phyloP scores from a whole-genome alignment of 2,888 invertebrate species.

The Argyresthia goedartella region DNA sequence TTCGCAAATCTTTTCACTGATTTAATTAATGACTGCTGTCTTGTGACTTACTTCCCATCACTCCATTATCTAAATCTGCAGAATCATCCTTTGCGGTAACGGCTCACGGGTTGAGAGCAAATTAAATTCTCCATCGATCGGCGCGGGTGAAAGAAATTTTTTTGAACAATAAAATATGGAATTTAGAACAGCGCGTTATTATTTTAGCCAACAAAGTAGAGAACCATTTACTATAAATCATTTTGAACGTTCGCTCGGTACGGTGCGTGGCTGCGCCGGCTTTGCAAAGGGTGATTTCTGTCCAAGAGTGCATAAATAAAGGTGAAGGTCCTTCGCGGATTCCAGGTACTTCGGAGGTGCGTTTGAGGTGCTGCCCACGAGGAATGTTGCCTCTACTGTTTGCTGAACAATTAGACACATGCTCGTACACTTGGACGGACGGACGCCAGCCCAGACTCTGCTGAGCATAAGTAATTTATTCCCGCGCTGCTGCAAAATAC shows the following conservation, averaged over 20 bases:
- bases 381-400: conserved; percentile 20
- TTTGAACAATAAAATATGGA: conserved; percentile 55
- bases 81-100: conserved; percentile 21
- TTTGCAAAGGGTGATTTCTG: conserved; percentile 70
- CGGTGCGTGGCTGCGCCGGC: conserved; percentile 44
- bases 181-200: conserved; percentile 64
- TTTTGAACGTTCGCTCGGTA: conserved; percentile 65
- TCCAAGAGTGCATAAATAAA: conserved; percentile 68
- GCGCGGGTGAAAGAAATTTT: conserved; percentile 41
- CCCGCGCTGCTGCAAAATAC: too few relatives aligned
- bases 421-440: not conserved
- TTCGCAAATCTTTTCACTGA: not conserved
- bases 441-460: not conserved
- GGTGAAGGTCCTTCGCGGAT: conserved; percentile 59
- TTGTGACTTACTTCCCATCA: not conserved
- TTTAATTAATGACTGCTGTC: conserved; percentile 18
- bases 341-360: conserved; percentile 43
- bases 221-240: conserved; percentile 72
- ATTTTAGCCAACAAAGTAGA: conserved; percentile 72
- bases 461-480: not conserved
- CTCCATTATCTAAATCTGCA: conserved; percentile 17
- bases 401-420: conserved; percentile 25
- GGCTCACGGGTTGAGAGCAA: conserved; percentile 30
- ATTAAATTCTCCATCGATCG: conserved; percentile 42
- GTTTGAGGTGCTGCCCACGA: conserved; percentile 2